A percentile compares a stretch with the other conserved stretches of the same genome.
These are phyloP conservation scores for Aporrectodea caliginosa DNA, from an alignment of 1,140 invertebrate species.

Conservation along the genomic window DNA sequence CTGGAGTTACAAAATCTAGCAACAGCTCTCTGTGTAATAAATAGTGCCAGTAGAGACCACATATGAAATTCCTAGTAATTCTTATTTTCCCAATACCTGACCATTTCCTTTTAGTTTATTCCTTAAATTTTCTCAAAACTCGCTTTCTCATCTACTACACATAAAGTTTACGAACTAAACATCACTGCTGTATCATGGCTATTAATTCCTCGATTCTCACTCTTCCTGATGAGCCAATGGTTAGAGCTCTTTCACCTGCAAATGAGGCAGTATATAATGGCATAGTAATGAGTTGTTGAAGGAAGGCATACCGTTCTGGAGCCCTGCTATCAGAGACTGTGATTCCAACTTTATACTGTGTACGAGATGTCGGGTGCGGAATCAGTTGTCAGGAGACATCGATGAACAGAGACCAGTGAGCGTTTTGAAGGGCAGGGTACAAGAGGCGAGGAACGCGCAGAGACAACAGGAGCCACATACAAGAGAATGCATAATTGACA, in stretches of 20 bases:
- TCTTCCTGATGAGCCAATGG: neutral
- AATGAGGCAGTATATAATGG: neutral
- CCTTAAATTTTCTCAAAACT: no score
- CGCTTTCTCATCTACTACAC: no score
- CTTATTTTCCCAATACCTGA: no score
- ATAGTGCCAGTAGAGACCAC: no score
- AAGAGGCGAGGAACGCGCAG: neutral
- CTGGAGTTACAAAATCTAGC: no score
- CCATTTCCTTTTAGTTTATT: no score
- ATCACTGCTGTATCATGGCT: no score
- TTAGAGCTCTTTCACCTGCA: neutral
- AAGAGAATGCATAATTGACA: constrained; percentile 1
- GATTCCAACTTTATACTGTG: constrained; percentile 24
- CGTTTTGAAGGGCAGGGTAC: neutral
- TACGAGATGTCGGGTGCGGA: neutral
- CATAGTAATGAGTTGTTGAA: neutral
- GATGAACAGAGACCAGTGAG: neutral
- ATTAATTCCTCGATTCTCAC: no score
- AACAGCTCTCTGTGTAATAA: no score
- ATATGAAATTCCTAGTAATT: no score
- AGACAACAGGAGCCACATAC: neutral
- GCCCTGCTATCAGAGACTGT: constrained; percentile 24
- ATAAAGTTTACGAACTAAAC: no score
- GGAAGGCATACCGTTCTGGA: constrained; percentile 21
- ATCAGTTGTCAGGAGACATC: neutral